Conservation (phyloP, 2,113 vertebrate species). For the Limnothrissa miodon region DNA sequence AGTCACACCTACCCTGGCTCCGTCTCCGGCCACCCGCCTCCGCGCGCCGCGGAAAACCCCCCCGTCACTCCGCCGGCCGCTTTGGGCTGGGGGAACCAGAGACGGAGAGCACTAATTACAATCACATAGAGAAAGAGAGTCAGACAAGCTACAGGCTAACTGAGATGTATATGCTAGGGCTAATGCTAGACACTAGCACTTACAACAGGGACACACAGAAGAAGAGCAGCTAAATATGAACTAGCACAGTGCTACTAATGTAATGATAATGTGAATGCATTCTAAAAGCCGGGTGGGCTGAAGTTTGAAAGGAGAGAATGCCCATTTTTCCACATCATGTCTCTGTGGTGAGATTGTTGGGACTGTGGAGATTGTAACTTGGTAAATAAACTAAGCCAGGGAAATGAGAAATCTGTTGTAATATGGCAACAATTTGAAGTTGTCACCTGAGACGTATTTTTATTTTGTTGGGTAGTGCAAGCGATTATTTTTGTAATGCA, state of each 20-base stretch:
- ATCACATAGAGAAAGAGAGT: conserved; percentile 35
- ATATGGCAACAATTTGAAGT: no score
- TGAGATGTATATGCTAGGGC: neutral
- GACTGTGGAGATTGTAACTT: neutral
- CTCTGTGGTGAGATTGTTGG: neutral
- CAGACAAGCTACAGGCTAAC: conserved; percentile 4
- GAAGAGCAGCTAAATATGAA: neutral
- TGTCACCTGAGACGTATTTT: no score
- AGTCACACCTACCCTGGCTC: conserved; percentile 56
- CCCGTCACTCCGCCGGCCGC: conserved; percentile 44
- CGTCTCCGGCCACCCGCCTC: conserved; percentile 54
- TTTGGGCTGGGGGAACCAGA: conserved; percentile 54
- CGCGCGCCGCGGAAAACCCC: conserved; percentile 23
- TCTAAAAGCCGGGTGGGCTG: neutral
- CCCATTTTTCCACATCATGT: neutral
- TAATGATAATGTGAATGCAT: neutral
- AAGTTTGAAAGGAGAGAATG: neutral
- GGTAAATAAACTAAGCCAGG: neutral
- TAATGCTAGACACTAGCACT: conserved; percentile 11
- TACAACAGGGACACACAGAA: conserved; percentile 1
- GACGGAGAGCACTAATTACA: conserved; percentile 53
- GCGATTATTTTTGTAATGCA: neutral
- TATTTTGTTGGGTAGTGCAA: no score
- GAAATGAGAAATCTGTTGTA: no score
- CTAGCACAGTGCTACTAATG: neutral